Conservation (phyloP, 2,888 invertebrate species). For the Isoperla grammatica region DNA sequence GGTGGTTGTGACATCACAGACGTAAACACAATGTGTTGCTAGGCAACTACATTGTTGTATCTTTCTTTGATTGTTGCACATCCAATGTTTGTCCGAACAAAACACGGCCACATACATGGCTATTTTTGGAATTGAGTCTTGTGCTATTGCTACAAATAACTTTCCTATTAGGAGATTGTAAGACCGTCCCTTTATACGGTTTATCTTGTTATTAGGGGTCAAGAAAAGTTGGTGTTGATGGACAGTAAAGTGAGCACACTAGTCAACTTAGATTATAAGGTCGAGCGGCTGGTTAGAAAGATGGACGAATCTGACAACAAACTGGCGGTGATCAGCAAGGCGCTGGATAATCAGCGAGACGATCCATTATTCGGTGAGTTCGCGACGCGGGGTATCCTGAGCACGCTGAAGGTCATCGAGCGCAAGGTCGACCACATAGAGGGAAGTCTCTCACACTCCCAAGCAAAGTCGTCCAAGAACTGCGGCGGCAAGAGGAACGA, state of each 20-base stretch:
- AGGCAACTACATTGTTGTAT: no score
- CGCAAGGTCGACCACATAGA: conserved; percentile 36
- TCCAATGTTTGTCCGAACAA: no score
- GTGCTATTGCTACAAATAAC: no score
- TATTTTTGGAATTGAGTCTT: no score
- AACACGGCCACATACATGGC: no score
- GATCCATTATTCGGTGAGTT: conserved; percentile 42
- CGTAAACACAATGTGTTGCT: no score
- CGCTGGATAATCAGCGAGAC: conserved; percentile 33
- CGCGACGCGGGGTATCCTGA: conserved; percentile 42
- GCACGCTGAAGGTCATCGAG: conserved; percentile 42
- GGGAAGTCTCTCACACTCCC: conserved; percentile 32
- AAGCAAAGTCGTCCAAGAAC: neutral
- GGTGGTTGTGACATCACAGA: no score
- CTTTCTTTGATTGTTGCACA: no score
- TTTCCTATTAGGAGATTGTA: no score
- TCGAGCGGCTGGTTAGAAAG: conserved; percentile 43
- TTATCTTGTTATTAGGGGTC: conserved; percentile 37
- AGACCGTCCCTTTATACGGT: no score
- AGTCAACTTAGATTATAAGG: conserved; percentile 41
- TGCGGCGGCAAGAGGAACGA: conserved; percentile 21
- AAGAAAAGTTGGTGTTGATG: conserved; percentile 41
- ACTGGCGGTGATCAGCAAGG: conserved; percentile 33
- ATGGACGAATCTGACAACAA: conserved; percentile 40
- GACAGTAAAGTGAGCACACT: conserved; percentile 41